Percentiles rank a stretch among this genome's conserved stretches.
These are phyloP conservation scores for Hyles euphorbiae DNA, from an alignment of 1,140 invertebrate species.

Conservation along the genomic window DNA sequence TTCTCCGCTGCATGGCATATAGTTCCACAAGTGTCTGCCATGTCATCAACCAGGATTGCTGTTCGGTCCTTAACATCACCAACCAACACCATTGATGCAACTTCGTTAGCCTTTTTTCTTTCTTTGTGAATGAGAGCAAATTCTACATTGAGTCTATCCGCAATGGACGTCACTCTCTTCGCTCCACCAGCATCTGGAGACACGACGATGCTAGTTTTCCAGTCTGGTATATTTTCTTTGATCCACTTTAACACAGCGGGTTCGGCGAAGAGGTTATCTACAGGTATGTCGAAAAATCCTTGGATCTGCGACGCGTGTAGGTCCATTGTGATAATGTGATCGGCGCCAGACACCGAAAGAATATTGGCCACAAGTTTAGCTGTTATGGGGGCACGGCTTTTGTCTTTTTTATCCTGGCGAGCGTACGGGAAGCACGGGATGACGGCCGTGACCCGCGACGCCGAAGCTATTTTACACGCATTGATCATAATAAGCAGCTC, in stretches of 20 bases:
- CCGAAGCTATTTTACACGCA: slow-evolving; percentile 99
- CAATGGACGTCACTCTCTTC: slow-evolving; percentile 83
- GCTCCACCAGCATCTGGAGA: slow-evolving; percentile 99
- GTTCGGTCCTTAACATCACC: slow-evolving; percentile 98
- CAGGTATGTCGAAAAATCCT: slow-evolving; percentile 75
- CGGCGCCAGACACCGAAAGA: slow-evolving; percentile 97
- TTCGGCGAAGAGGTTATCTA: slow-evolving; percentile 98
- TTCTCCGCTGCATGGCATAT: slow-evolving; percentile 99
- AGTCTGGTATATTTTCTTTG: slow-evolving; percentile 97
- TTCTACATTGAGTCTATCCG: slow-evolving; percentile 97
- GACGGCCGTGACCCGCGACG: slow-evolving; percentile 97
- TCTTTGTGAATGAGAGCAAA: slow-evolving; percentile 99
- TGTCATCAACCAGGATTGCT: slow-evolving; percentile 98
- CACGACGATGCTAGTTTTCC: slow-evolving; percentile 98
- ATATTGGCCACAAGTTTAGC: slow-evolving; percentile 99
- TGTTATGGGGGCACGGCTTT: slow-evolving; percentile 98
- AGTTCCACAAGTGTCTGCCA: slow-evolving; percentile 99
- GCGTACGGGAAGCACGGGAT: slow-evolving; percentile 99
- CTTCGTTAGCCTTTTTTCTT: slow-evolving; percentile 98
- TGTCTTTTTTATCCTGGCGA: slow-evolving; percentile 99
- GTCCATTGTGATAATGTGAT: slow-evolving; percentile 99
- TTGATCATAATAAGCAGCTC: slow-evolving; percentile 99
- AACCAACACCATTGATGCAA: slow-evolving; percentile 98
- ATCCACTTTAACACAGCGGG: slow-evolving; percentile 99
- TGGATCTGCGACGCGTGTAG: slow-evolving; percentile 99